Conservation (phyloP, 2,797 vertebrate species). For the Protonibea diacanthus region DNA sequence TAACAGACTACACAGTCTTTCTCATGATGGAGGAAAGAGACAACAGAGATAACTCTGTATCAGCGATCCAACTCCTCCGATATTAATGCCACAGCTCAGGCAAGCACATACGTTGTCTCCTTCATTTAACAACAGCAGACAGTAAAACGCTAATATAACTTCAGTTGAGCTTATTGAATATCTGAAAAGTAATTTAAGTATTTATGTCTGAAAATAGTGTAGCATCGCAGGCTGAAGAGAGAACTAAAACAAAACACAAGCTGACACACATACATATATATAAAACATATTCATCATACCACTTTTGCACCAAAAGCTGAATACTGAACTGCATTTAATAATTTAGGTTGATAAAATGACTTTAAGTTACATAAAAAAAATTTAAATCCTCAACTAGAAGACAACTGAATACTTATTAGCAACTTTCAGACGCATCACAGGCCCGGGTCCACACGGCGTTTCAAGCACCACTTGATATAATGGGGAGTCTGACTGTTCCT, state of each 20-base stretch:
- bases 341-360: constrained; percentile 57
- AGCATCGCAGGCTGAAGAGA: background rate
- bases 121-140: constrained; percentile 47
- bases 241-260: constrained; percentile 15
- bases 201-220: constrained; percentile 8
- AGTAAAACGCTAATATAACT: constrained; percentile 11
- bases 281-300: constrained; percentile 8
- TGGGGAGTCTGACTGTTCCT: background rate
- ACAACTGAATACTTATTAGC: constrained; percentile 10
- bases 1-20: background rate
- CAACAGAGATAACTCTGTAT: background rate
- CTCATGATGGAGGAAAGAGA: background rate
- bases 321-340: constrained; percentile 76
- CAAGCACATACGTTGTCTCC: constrained; percentile 24
- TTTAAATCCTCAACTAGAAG: constrained; percentile 35
- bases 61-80: background rate
- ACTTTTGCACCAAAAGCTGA: constrained; percentile 51
- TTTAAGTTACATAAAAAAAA: constrained; percentile 63
- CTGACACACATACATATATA: background rate
- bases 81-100: background rate
- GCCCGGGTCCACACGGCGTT: background rate
- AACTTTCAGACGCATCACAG: background rate
- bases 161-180: constrained; percentile 31
- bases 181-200: background rate
- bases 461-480: background rate